These are phyloP conservation scores for Benitochromis conjunctus DNA, from an alignment of 2,113 vertebrate species.

Conservation along the genomic window DNA sequence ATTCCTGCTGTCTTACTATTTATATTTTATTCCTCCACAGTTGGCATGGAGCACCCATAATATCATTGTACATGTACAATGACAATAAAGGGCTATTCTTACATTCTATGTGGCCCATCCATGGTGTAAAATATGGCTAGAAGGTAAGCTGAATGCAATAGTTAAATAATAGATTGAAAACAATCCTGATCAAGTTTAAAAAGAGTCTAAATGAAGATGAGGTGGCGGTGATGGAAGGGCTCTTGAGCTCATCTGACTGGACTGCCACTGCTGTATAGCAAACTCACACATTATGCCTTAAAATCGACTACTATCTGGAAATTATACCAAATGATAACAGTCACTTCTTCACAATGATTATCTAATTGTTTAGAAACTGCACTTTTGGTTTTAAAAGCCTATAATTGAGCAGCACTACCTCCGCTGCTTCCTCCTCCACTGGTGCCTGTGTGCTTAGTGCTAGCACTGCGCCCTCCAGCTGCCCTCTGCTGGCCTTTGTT, in stretches of 20 bases:
- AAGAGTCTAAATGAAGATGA: background rate
- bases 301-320: fast-evolving
- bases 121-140: background rate
- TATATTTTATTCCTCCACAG: background rate
- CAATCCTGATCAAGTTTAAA: background rate
- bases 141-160: background rate
- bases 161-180: background rate
- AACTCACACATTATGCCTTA: background rate
- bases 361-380: background rate
- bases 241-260: background rate
- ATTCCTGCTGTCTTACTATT: background rate
- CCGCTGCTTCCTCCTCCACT: constrained; percentile 73
- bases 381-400: background rate
- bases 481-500: constrained; percentile 77
- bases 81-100: background rate
- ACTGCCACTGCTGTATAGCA: background rate
- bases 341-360: background rate
- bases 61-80: background rate
- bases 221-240: background rate
- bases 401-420: constrained; percentile 49
- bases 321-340: background rate
- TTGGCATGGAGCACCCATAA: background rate
- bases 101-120: background rate
- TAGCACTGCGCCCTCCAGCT: constrained; percentile 74
- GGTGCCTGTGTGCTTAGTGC: constrained; percentile 72